phyloP scores from a whole-genome alignment of 2,888 invertebrate species.

The Ernsta delagoae region DNA sequence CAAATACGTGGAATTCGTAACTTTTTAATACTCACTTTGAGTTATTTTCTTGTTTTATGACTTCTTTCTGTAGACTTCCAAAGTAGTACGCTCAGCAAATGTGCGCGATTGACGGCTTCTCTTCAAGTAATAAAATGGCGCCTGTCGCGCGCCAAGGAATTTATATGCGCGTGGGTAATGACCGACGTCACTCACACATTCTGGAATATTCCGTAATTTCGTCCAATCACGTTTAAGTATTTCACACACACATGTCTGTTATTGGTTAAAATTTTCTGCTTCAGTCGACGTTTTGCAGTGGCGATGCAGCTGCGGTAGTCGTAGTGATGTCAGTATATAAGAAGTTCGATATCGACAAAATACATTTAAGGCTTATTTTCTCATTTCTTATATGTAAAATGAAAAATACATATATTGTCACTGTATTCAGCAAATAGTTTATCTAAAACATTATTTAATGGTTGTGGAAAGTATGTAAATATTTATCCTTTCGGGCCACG shows the following conservation, averaged over 20 bases:
- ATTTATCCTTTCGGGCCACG: too few relatives aligned
- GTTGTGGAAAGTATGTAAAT: too few relatives aligned
- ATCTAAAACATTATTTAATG: too few relatives aligned
- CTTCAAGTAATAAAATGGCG: slow-evolving; percentile 74
- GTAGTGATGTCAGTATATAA: too few relatives aligned
- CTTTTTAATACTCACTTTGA: slow-evolving; percentile 56
- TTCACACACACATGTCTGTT: slow-evolving; percentile 45
- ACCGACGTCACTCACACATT: slow-evolving; percentile 70
- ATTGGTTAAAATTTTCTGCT: slow-evolving; percentile 45
- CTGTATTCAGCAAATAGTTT: too few relatives aligned
- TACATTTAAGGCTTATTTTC: too few relatives aligned
- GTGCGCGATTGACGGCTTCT: slow-evolving; percentile 82
- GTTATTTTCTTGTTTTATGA: slow-evolving; percentile 51
- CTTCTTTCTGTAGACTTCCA: slow-evolving; percentile 59
- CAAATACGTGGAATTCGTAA: slow-evolving; percentile 3
- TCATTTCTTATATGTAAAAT: too few relatives aligned
- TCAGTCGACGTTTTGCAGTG: too few relatives aligned
- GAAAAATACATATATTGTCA: too few relatives aligned
- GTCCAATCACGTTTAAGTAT: slow-evolving; percentile 60
- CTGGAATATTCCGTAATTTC: slow-evolving; percentile 71
- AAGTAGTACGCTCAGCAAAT: slow-evolving; percentile 73
- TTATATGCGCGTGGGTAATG: slow-evolving; percentile 59
- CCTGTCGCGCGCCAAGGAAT: slow-evolving; percentile 52
- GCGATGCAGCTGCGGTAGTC: too few relatives aligned
- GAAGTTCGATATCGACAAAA: too few relatives aligned